Base-by-base conservation (phyloP, 2,797 vertebrate genomes). In the Xiphorhynchus erythropygius region DNA sequence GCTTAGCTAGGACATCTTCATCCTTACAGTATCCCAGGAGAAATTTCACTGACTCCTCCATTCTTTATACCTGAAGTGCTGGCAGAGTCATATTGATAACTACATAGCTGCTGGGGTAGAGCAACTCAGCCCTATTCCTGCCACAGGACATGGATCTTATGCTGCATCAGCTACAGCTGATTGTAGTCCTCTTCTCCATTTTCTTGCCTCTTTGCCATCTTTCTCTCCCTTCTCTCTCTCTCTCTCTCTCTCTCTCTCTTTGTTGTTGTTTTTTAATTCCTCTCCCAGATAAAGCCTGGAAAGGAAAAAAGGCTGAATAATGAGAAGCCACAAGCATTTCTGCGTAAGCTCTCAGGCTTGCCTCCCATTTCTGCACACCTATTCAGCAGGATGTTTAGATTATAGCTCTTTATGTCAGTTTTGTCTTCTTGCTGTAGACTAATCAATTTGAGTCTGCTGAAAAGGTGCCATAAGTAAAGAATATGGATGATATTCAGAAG, bases 51-150 rank as follows among this genome's bases (percentile, higher is more conserved):
- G 53, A 18, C 16, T 91, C 28, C 5, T 75, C 25, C 12, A 27
- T 86, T 81, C 37, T 68, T 86, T 27, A 42, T 50, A 57, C 37
- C 32, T 46, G 35, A 60, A 68, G 15, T 37, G 19, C 35, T 94
- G 41, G 21, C 22, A 77, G 25, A 79, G 18, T n/a, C 0, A 3
- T n/a, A 32, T 33, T 92, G 52, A 47, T 41, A 87, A 19, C 2
- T 3, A 28, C 3, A 2, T 24, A n/a, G 23, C 15, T 35, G 19
- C 50, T 3, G 1, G 10, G 33, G n/a, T 15, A 76, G 30, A n/a
- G 47, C 2, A 30, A 19, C 13, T 42, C 77, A 81, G 44, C 22
- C 32, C 37, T 74, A 28, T 68, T 68, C 22, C 57, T 73, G 33
- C 21, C 64, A 53, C 13, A 50, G 62, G 32, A 55, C 39, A 35